Evolutionary conservation across 2,113 vertebrate genomes (phyloP), one percentile per base, ranked within the genome.

Genomic region (Narcine bancroftii): DNA sequence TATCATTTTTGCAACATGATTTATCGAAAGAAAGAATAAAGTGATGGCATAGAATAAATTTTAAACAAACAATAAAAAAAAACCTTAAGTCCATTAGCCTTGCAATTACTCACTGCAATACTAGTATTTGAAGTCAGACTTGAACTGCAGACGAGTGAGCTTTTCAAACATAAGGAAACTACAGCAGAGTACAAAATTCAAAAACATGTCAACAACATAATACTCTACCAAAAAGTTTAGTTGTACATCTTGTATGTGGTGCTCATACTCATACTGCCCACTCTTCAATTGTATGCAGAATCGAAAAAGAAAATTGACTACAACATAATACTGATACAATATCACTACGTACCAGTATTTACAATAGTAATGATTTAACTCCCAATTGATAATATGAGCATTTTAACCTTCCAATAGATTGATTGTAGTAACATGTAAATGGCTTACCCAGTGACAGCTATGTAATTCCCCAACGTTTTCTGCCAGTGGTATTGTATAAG

Each of bases 381-480:
- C 5, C 33, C 24, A 76, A 65, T 45, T 36, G 33, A 92, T 29
- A 47, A 92, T 33, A n/a, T 17, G 77, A 66, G n/a, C 11, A 63
- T 39, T 72, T 60, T 69, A 7, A 1, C 76, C 42, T 92, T 76
- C 39, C 56, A 36, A 39, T 36, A 79, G 50, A 19, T 87, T 76
- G 33, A 3, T 33, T 77, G 50, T 29, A 66, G 26, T 63, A 79
- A 77, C 42, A 65, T 39, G 50, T n/a, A 66, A 76, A 19, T 93
- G 93, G 95, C 97, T 97, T 96, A 99, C 98, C 99, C 98, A 93
- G 98, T 96, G 92, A 98, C 96, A 93, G 98, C 98, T 92, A 99
- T 97, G 92, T 97, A 98, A 95, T 98, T 99, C 92, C 98, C 98
- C 92, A 97, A 95, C 50, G 95, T 95, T 94, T 97, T 99, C 95